Base-by-base conservation (phyloP, 2,797 vertebrate species). In the Cygnus olor region DNA sequence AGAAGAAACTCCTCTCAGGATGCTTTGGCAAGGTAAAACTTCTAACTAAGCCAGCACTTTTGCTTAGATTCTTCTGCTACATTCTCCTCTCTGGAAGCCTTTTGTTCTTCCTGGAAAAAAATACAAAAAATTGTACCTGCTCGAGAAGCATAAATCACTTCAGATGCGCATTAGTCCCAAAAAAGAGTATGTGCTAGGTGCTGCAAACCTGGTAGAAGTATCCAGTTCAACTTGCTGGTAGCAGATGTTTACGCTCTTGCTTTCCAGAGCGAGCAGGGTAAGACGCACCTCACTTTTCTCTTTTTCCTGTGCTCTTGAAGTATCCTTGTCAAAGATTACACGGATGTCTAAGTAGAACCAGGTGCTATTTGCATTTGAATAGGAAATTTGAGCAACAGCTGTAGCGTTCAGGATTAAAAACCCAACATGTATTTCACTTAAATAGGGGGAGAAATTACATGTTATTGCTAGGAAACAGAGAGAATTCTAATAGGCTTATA, bases 401-500 rank as follows among this genome's bases (percentile, higher is more conserved):
- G 81, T 27, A 95, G 80, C 2, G 3, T 68, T 91, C 76, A 90
- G 92, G 86, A 93, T 89, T 96, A 95, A 81, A 80, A 95, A 19
- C 86, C 38, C 74, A 85, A 58, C 78, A 85, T 76, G 80, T 84
- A 84, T 22, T 72, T 28, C 80, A 28, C 92, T 96, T 95, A 89
- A 90, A 89, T 22, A 58, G 69, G 57, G 89, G 66, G 77, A 12
- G 25, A 88, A 95, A 95, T 92, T 70, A 86, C 78, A 94, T 15
- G 89, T 90, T 91, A 97, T 96, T 97, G 97, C 97, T 98, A 98
- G 96, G 97, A 97, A 98, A 98, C 97, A 92, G 91, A 88, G 63
- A 81, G 95, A 80, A 80, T 95, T 94, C 95, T 98, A 98, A 98
- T 97, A 98, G 95, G 98, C 95, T 98, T 98, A 98, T 82, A 85